Evolutionary conservation across 2,888 invertebrate species (phyloP).

Genomic region (Meliscaeva auricollis): DNA sequence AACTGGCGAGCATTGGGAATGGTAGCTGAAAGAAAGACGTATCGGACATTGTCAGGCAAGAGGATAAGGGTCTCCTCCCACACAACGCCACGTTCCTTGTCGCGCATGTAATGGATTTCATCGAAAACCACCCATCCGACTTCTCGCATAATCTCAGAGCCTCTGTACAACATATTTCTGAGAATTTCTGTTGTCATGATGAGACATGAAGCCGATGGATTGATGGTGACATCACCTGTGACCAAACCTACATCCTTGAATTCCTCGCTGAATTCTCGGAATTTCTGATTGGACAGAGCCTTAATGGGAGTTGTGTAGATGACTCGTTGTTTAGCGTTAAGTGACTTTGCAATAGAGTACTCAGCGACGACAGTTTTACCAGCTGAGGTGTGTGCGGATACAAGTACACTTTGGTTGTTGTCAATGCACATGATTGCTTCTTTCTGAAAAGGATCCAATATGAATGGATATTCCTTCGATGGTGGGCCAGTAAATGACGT

Average conservation of each 20-base stretch:
- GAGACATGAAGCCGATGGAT: slow-evolving; percentile 98
- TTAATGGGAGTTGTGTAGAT: slow-evolving; percentile 99
- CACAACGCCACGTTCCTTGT: slow-evolving; percentile 99
- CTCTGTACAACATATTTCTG: slow-evolving; percentile 98
- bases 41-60: slow-evolving; percentile 98
- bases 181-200: slow-evolving; percentile 99
- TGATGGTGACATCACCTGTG: slow-evolving; percentile 99
- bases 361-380: slow-evolving; percentile 99
- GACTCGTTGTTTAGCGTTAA: slow-evolving; percentile 97
- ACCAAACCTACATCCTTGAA: slow-evolving; percentile 99
- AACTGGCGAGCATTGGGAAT: slow-evolving; percentile 99
- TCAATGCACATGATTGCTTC: slow-evolving; percentile 98
- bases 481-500: slow-evolving; percentile 88
- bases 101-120: slow-evolving; percentile 99
- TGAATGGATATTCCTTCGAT: slow-evolving; percentile 96
- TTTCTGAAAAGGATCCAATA: slow-evolving; percentile 98
- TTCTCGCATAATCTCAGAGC: slow-evolving; percentile 99
- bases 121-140: slow-evolving; percentile 99
- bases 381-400: slow-evolving; percentile 99
- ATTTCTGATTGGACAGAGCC: slow-evolving; percentile 99
- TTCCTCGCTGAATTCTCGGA: slow-evolving; percentile 98
- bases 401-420: slow-evolving; percentile 98
- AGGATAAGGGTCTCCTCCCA: slow-evolving; percentile 99
- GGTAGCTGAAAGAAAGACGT: slow-evolving; percentile 99
- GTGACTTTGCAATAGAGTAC: slow-evolving; percentile 97